Conservation (phyloP, 2,888 invertebrate species). For the Seladonia tumulorum region DNA sequence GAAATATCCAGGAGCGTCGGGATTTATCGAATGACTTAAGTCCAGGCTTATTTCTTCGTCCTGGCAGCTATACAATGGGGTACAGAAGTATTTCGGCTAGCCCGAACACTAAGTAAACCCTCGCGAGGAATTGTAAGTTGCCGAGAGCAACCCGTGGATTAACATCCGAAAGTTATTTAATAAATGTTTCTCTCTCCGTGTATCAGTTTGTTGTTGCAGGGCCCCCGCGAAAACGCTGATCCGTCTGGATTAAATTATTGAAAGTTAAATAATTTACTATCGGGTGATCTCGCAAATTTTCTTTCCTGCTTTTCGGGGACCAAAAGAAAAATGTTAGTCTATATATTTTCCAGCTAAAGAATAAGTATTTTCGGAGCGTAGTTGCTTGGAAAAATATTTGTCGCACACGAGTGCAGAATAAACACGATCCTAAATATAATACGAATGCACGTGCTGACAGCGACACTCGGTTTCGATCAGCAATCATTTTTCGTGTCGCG, state of each 20-base stretch:
- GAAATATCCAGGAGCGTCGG: conserved; percentile 39
- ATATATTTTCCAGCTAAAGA: not conserved
- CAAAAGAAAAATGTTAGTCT: too few relatives aligned
- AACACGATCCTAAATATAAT: not conserved
- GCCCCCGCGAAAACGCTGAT: not conserved
- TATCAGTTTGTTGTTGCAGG: not conserved
- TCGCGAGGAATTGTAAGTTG: conserved; percentile 7
- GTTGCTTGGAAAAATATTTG: not conserved
- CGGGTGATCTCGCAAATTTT: not conserved
- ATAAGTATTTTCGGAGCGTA: not conserved
- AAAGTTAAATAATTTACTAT: not conserved
- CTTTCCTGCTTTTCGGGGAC: not conserved
- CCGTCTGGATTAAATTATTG: not conserved
- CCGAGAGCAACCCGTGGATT: conserved; percentile 6
- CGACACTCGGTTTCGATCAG: not conserved
- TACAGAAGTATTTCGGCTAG: conserved; percentile 4
- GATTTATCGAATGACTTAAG: conserved; percentile 44
- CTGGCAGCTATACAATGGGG: conserved; percentile 39
- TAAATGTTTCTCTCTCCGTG: not conserved
- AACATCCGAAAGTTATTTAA: conserved; percentile 12
- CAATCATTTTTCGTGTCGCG: conserved; percentile 1
- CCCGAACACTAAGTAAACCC: not conserved
- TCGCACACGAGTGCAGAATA: not conserved
- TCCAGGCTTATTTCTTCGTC: conserved; percentile 36
- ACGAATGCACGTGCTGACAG: conserved; percentile 3